These are phyloP conservation scores for Drosophila diplacantha DNA, from an alignment of 2,888 invertebrate species.

Conservation along the genomic window DNA sequence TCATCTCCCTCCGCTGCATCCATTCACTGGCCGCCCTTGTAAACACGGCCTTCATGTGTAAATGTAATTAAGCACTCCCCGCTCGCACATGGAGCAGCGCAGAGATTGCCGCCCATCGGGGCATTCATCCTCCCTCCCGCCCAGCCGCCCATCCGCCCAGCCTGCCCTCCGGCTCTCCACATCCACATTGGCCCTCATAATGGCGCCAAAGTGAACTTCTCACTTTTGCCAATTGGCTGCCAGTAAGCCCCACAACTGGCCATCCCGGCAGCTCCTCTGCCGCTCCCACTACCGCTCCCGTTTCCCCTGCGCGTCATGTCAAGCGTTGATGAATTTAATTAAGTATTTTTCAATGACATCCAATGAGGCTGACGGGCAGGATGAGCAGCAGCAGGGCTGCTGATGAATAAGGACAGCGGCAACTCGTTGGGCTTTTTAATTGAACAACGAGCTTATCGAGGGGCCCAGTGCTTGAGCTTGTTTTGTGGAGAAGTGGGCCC, in stretches of 20 bases:
- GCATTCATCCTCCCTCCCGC: not conserved
- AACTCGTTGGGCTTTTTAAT: constrained; percentile 51
- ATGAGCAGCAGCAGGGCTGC: constrained; percentile 17
- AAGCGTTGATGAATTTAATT: constrained; percentile 71
- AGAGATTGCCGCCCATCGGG: constrained; percentile 19
- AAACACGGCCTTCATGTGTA: constrained; percentile 51
- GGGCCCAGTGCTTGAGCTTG: constrained; percentile 3
- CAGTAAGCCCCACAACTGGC: constrained; percentile 25
- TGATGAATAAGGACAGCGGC: constrained; percentile 19
- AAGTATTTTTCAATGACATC: constrained; percentile 67
- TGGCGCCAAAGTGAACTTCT: constrained; percentile 64
- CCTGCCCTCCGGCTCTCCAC: constrained; percentile 5
- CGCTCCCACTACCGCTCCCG: not conserved
- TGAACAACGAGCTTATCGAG: constrained; percentile 48
- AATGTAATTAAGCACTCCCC: constrained; percentile 66
- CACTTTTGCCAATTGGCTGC: constrained; percentile 62
- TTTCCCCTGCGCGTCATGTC: constrained; percentile 45
- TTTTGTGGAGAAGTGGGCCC: not conserved
- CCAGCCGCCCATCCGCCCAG: not conserved
- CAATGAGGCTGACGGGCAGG: constrained; percentile 42
- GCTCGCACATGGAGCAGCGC: constrained; percentile 15
- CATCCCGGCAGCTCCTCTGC: not conserved
- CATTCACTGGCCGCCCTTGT: constrained; percentile 37
- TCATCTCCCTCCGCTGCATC: constrained; percentile 28
- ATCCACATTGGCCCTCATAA: constrained; percentile 46